Evolutionary conservation across 1,140 invertebrate species (phyloP).

Genomic region (Phocides pigmalion): DNA sequence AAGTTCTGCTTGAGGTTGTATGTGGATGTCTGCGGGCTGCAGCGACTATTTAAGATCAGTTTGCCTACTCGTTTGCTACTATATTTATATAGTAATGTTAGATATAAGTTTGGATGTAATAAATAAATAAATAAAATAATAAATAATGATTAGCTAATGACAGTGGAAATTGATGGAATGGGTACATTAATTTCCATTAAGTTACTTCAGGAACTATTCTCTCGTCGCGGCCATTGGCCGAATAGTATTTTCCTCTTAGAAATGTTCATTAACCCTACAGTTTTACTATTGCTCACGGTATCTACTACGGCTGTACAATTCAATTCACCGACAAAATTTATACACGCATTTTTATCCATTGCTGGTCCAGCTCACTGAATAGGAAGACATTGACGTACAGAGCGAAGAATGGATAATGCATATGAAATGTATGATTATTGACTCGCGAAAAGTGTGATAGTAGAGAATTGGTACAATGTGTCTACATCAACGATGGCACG

Average conservation of each 20-base stretch:
- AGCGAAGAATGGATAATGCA: not conserved
- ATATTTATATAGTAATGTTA: too few relatives aligned
- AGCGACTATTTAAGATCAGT: too few relatives aligned
- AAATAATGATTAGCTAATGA: too few relatives aligned
- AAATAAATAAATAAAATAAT: too few relatives aligned
- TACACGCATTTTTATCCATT: not conserved
- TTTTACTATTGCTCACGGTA: constrained; percentile 5
- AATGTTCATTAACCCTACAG: constrained; percentile 17
- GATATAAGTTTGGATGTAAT: too few relatives aligned
- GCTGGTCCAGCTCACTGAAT: not conserved
- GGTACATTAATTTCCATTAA: too few relatives aligned
- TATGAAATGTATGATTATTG: not conserved
- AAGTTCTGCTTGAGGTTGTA: too few relatives aligned
- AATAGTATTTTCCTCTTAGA: constrained; percentile 6
- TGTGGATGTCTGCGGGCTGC: too few relatives aligned
- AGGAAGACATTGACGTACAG: not conserved
- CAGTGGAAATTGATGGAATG: too few relatives aligned
- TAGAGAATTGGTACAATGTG: not conserved
- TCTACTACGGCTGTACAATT: constrained; percentile 4
- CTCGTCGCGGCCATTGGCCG: too few relatives aligned
- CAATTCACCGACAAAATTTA: not conserved
- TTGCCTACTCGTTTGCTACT: too few relatives aligned
- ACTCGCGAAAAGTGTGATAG: not conserved
- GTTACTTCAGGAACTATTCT: too few relatives aligned
- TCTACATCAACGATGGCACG: constrained; percentile 13